Conservation (phyloP, 1,140 invertebrate genomes). For the Contarinia nasturtii region DNA sequence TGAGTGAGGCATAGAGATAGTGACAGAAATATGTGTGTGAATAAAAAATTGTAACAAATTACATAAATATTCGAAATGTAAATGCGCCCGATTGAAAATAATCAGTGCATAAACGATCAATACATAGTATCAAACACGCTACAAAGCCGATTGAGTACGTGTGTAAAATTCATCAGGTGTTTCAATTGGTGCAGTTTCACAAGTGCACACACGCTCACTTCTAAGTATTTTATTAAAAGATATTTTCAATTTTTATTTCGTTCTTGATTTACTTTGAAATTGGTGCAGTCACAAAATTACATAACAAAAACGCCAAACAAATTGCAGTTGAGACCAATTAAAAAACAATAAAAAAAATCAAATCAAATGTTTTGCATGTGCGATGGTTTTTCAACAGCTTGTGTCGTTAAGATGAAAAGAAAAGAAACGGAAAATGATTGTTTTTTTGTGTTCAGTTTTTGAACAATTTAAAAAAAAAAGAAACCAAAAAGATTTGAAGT, state of each 20-base stretch:
- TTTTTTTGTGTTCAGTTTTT: neutral
- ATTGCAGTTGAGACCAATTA: neutral
- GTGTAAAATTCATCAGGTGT: neutral
- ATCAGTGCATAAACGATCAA: too few relatives aligned
- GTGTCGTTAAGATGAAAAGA: neutral
- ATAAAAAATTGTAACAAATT: too few relatives aligned
- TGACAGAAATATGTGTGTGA: too few relatives aligned
- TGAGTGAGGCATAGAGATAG: too few relatives aligned
- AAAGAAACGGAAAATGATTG: neutral
- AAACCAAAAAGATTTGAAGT: too few relatives aligned
- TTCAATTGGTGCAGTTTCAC: neutral
- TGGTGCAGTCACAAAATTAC: neutral
- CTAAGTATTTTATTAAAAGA: too few relatives aligned
- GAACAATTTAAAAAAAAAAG: too few relatives aligned
- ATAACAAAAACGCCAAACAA: neutral
- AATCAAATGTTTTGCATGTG: neutral
- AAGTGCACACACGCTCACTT: neutral
- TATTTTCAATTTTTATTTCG: neutral
- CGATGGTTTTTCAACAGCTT: neutral
- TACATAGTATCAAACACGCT: neutral
- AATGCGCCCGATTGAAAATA: too few relatives aligned
- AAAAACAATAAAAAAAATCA: neutral
- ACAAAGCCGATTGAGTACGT: neutral
- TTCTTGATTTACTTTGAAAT: neutral
- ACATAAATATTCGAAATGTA: too few relatives aligned